A percentile compares a stretch with the other conserved stretches of the same genome.
Conservation (phyloP, 2,888 invertebrate species). For the Nyleta sp. region DNA sequence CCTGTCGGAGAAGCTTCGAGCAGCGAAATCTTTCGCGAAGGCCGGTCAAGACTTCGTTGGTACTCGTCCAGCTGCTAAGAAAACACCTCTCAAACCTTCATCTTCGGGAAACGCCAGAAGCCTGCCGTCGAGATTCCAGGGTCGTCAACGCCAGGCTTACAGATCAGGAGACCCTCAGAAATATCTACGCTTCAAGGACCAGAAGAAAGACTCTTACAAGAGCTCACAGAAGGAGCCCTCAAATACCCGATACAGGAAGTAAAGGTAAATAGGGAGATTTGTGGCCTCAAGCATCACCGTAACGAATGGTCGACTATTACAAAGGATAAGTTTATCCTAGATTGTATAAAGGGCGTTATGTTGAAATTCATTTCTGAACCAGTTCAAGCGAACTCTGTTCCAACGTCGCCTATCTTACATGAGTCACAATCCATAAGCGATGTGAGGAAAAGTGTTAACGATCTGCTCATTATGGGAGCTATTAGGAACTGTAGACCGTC, state of each 20-base stretch:
- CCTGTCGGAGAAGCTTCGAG: neutral
- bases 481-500: neutral
- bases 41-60: neutral
- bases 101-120: conserved; percentile 10
- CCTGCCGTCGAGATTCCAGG: conserved; percentile 1
- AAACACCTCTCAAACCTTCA: neutral
- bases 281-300: neutral
- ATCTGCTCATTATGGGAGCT: neutral
- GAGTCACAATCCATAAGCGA: neutral
- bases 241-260: neutral
- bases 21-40: neutral
- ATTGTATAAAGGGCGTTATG: conserved; percentile 6
- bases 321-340: neutral
- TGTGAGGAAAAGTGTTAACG: neutral
- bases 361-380: conserved; percentile 20
- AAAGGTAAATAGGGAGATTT: neutral
- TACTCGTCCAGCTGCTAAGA: neutral
- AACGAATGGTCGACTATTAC: neutral
- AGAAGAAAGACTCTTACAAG: neutral
- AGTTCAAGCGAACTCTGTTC: neutral
- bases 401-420: neutral
- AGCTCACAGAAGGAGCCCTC: neutral
- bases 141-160: conserved; percentile 6
- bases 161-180: conserved; percentile 2
- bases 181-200: conserved; percentile 6